Percentiles rank a stretch among this genome's conserved stretches.
Conservation (phyloP, 2,888 invertebrate species). For the Ypsolopha sequella region DNA sequence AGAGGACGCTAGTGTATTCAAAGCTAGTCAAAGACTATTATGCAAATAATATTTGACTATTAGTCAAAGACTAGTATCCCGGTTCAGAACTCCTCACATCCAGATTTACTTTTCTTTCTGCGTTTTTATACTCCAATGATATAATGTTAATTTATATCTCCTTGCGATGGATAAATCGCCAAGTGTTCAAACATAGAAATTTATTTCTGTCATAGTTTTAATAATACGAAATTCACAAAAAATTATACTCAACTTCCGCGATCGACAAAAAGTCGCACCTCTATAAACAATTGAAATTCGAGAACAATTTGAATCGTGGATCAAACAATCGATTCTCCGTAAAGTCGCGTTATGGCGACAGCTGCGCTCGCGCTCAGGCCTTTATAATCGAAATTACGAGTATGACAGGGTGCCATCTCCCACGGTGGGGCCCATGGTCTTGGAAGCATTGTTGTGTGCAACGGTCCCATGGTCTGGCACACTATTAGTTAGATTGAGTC, state of each 20-base stretch:
- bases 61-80: no score
- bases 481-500: slow-evolving; percentile 14
- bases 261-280: slow-evolving; percentile 10
- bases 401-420: slow-evolving; percentile 44
- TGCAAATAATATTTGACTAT: no score
- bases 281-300: slow-evolving; percentile 29
- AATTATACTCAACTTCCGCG: slow-evolving; percentile 14
- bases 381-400: slow-evolving; percentile 25
- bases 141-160: no score
- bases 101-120: no score
- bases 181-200: no score
- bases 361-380: slow-evolving; percentile 38
- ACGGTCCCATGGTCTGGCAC: slow-evolving; percentile 16
- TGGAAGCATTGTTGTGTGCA: slow-evolving; percentile 20
- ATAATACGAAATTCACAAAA: slow-evolving; percentile 9
- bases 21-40: no score
- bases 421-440: slow-evolving; percentile 36
- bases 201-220: no score
- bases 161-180: no score
- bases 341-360: slow-evolving; percentile 46
- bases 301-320: slow-evolving; percentile 48
- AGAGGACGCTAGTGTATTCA: no score
- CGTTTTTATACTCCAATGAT: no score
- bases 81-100: no score
- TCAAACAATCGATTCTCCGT: slow-evolving; percentile 54